A percentile compares a stretch with the other conserved stretches of the same genome.
These are phyloP conservation scores for Tragelaphus strepsiceros DNA, from an alignment of 2,113 vertebrate genomes.

Conservation along the genomic window DNA sequence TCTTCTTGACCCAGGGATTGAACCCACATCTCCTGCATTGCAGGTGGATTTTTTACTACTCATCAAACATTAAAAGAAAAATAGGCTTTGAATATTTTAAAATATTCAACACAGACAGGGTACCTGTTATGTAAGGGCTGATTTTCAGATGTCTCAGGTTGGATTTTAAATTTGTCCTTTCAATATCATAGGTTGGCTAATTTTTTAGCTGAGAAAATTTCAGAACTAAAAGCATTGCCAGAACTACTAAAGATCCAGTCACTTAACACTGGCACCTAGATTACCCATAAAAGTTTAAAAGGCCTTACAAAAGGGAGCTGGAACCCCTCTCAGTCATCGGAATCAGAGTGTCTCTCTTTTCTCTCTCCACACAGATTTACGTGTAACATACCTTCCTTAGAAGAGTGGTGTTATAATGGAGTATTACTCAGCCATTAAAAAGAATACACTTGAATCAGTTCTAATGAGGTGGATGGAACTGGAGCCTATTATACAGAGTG, in stretches of 20 bases:
- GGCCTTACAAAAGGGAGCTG: neutral
- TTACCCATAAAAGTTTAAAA: neutral
- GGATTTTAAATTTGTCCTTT: neutral
- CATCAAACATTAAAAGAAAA: neutral
- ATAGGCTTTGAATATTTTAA: neutral
- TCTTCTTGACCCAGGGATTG: neutral
- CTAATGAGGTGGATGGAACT: too few species aligned
- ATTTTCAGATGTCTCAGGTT: neutral
- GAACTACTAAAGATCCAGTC: neutral
- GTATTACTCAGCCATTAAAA: too few species aligned
- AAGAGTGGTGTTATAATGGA: neutral
- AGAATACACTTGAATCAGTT: too few species aligned
- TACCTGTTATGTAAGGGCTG: neutral
- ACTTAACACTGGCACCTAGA: neutral
- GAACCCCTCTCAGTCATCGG: neutral
- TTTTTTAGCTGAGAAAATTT: neutral
- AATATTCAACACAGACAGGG: neutral
- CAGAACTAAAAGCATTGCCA: neutral
- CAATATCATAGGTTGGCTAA: neutral
- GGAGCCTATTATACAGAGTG: too few species aligned
- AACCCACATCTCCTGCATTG: neutral
- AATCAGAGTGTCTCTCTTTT: neutral
- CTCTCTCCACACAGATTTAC: neutral
- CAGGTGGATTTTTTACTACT: neutral
- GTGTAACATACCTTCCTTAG: neutral